Evolutionary conservation across 1,140 invertebrate species (phyloP).

Genomic region (Tetragonula clypearis): DNA sequence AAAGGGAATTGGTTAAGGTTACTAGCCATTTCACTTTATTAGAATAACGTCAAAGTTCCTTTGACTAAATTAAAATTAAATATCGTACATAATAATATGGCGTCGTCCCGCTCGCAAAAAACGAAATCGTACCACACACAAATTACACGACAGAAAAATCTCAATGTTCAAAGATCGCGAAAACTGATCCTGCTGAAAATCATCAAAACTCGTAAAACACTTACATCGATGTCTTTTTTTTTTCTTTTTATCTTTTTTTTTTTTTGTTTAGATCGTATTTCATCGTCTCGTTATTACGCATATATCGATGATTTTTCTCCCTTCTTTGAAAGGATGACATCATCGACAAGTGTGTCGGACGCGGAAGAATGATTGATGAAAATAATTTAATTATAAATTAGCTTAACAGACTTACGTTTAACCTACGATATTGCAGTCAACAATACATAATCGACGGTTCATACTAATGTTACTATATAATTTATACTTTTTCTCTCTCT

Average conservation of each 20-base stretch:
- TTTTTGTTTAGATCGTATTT: background rate
- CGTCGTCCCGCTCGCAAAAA: conserved; percentile 34
- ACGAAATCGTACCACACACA: conserved; percentile 30
- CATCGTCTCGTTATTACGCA: background rate
- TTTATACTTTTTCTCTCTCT: background rate
- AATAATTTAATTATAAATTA: conserved; percentile 70
- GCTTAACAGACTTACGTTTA: conserved; percentile 57
- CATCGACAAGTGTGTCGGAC: conserved; percentile 1
- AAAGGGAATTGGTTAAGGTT: background rate
- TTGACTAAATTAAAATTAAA: conserved; percentile 35
- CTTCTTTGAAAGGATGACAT: background rate
- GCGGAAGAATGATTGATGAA: conserved; percentile 25
- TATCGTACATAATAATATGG: conserved; percentile 45
- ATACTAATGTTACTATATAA: conserved; percentile 47
- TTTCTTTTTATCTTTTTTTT: background rate
- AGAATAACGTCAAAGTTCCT: conserved; percentile 17
- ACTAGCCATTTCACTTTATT: conserved; percentile 41
- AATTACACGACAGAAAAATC: conserved; percentile 21
- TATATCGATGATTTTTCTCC: background rate
- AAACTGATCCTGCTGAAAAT: conserved; percentile 1
- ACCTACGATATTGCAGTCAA: conserved; percentile 54
- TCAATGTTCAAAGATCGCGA: background rate
- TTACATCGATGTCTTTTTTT: background rate
- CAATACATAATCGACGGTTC: conserved; percentile 43
- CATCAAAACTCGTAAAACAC: background rate